Conservation (phyloP, 2,888 invertebrate species). For the Osmoderma eremita region DNA sequence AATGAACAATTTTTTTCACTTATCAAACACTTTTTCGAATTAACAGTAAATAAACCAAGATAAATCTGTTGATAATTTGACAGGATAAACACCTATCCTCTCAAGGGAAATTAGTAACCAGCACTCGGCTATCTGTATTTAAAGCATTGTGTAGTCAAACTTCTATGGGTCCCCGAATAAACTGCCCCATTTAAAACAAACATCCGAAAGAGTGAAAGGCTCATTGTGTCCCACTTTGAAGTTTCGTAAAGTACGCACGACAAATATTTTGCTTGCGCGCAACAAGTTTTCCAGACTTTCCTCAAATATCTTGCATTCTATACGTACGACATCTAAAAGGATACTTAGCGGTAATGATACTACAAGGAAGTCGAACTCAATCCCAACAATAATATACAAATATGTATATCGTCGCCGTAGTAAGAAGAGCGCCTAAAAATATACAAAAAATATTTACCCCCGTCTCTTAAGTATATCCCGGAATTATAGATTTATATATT, state of each 20-base stretch:
- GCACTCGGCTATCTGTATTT: not conserved
- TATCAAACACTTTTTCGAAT: too few relatives aligned
- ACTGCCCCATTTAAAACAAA: conserved; percentile 25
- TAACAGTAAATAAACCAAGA: too few relatives aligned
- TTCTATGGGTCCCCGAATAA: conserved; percentile 8
- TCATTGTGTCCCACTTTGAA: conserved; percentile 29
- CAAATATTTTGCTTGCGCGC: conserved; percentile 34
- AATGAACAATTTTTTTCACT: too few relatives aligned
- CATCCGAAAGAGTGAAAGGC: conserved; percentile 15
- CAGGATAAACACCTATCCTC: not conserved
- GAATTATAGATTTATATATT: too few relatives aligned
- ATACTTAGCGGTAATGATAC: conserved; percentile 1
- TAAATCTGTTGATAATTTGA: too few relatives aligned
- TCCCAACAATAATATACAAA: not conserved
- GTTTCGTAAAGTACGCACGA: conserved; percentile 32
- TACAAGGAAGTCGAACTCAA: not conserved
- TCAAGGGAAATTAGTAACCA: not conserved
- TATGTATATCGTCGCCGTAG: too few relatives aligned
- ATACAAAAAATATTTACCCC: too few relatives aligned
- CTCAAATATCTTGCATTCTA: conserved; percentile 24
- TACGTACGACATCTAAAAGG: not conserved
- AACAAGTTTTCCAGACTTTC: conserved; percentile 36
- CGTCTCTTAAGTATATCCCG: too few relatives aligned
- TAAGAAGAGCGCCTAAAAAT: too few relatives aligned
- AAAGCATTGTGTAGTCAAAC: conserved; percentile 1